A percentile compares a stretch with the other conserved stretches of the same genome.
Conservation (phyloP, 2,888 invertebrate genomes). For the Thymelicus lineola region DNA sequence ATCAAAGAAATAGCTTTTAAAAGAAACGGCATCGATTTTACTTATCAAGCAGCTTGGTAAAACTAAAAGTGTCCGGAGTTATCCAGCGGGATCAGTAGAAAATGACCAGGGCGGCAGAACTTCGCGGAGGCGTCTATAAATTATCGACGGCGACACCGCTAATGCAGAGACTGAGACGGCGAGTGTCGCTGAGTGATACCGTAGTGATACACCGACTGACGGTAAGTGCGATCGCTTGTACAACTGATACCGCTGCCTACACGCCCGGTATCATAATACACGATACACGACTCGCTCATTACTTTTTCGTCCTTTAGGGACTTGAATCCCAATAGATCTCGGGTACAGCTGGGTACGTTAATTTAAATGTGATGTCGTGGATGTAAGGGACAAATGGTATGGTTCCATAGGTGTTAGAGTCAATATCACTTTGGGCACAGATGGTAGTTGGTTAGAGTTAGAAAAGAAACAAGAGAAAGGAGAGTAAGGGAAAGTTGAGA, state of each 20-base stretch:
- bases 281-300: constrained; percentile 58
- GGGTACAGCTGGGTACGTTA: constrained; percentile 23
- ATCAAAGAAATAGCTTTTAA: no score
- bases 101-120: constrained; percentile 69
- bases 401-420: no score
- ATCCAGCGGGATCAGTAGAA: constrained; percentile 51
- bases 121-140: constrained; percentile 70
- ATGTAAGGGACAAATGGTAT: no score
- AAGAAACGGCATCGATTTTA: background rate
- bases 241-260: constrained; percentile 71
- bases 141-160: constrained; percentile 78
- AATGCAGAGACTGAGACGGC: constrained; percentile 64
- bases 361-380: constrained; percentile 20
- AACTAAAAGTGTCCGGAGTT: constrained; percentile 12
- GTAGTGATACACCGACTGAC: constrained; percentile 78
- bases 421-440: no score
- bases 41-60: background rate
- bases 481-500: no score
- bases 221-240: constrained; percentile 83
- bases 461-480: no score
- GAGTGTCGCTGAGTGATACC: constrained; percentile 79
- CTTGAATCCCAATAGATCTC: constrained; percentile 40
- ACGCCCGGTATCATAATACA: constrained; percentile 58
- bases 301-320: constrained; percentile 56
- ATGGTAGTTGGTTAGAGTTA: no score